Base-by-base conservation (phyloP, 2,888 invertebrate species). In the Galerucella calmariensis region DNA sequence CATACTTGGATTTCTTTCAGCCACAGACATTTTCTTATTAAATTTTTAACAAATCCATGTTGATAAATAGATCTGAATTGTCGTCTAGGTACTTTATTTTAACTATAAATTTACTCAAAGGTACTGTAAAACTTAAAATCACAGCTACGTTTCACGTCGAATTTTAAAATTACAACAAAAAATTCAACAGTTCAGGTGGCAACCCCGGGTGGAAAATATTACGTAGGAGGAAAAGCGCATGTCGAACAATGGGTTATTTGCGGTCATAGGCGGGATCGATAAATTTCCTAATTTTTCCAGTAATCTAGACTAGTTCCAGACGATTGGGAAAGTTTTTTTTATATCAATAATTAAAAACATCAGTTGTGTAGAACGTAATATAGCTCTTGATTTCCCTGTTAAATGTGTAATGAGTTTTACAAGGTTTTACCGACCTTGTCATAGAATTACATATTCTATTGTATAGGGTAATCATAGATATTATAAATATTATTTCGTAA, bases 201-300 rank as follows among this genome's bases (percentile, higher is more conserved):
- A 68, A 61, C 51, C 11, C 2, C 1, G 44, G 8, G 35, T 8
- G 35, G 16, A 46, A 11, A 20, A 2, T 16, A 44, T 63, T 63
- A 16, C 20, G 12, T 63, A 35, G 44, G 3, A 12, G 63, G 46
- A 44, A 44, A 4, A 16, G 82, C 81, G 82, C 82, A 82, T 82
- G 81, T 75, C 80, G 77, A 79, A 74, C 77, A 79, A 81, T 80
- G 77, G 81, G 81, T 82, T 79, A 82, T 70, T 70, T 44, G 53
- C 78, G 81, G 80, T 81, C 81, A 81, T 76, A 63, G 58, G 58
- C 48, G n/a, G 61, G 71, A 77, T 77, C 77, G 67, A 77, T 77
- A 77, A 68, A 35, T 59, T 66, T 46, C n/a, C 14, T 65, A 12
- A 58, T 66, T 59, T 63, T 72, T 53, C 44, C 27, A 73, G 41